Percentiles rank a stretch among this genome's conserved stretches.
phyloP scores from a whole-genome alignment of 2,113 vertebrate species.

The Cromileptes altivelis region DNA sequence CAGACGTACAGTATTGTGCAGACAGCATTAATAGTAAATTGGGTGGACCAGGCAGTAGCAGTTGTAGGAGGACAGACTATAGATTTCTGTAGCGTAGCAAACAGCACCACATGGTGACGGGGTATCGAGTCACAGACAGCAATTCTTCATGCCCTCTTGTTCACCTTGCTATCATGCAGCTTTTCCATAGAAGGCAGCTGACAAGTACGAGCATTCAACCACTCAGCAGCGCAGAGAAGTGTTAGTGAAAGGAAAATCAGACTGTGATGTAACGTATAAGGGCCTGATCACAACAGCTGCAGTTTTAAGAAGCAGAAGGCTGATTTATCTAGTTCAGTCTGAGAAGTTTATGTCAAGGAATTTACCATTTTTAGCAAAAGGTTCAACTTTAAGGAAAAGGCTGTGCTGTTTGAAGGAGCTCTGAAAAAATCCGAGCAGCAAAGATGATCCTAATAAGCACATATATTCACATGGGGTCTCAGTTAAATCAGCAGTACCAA shows the following conservation, averaged over 20 bases:
- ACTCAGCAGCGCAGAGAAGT: slow-evolving; percentile 25
- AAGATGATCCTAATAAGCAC: neutral
- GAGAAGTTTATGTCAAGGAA: slow-evolving; percentile 4
- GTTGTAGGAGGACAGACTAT: slow-evolving; percentile 42
- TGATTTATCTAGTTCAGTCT: neutral
- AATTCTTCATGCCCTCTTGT: slow-evolving; percentile 51
- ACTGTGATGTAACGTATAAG: slow-evolving; percentile 1
- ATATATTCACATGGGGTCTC: neutral
- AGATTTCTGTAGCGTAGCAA: slow-evolving; percentile 46
- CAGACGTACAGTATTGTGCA: slow-evolving; percentile 1
- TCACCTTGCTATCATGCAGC: slow-evolving; percentile 61
- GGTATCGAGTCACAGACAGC: slow-evolving; percentile 47
- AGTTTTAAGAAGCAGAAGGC: slow-evolving; percentile 1
- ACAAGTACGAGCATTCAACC: slow-evolving; percentile 43
- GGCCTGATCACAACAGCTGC: slow-evolving; percentile 19
- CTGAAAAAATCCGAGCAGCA: neutral
- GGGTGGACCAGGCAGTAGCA: slow-evolving; percentile 8
- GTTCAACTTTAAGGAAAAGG: neutral
- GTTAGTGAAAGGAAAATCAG: slow-evolving; percentile 17
- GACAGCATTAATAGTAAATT: slow-evolving; percentile 29
- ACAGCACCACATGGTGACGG: slow-evolving; percentile 58
- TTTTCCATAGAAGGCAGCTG: slow-evolving; percentile 43
- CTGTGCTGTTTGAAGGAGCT: neutral
- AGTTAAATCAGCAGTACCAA: neutral
- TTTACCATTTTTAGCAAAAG: neutral